Base-by-base conservation (phyloP, 2,113 vertebrate genomes). In the Zapus hudsonius region DNA sequence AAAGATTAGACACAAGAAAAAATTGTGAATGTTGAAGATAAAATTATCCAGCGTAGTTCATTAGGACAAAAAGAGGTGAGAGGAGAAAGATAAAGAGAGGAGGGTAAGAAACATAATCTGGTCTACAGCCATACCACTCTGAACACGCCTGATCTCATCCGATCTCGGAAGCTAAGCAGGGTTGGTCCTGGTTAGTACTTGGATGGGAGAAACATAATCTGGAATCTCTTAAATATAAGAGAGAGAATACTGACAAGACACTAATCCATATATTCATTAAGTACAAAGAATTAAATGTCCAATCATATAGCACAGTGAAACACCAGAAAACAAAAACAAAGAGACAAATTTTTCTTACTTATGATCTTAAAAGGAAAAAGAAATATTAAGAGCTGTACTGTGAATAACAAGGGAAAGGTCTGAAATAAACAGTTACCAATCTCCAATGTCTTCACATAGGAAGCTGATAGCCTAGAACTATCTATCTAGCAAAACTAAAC, bases 261-360 rank as follows among this genome's bases (percentile, higher is more conserved):
- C 16, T 25, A 82, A 73, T 19, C 38, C 33, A 86, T 2, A 64
- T 9, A 66, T 47, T 12, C 57, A 83, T 22, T 19, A 87, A 87
- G 15, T 31, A 5, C 57, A 73, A 83, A 92, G 10, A 88, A 91
- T 40, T 31, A 64, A 75, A 52, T 52, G 38, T 12, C n/a, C 61
- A 82, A 67, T 76, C n/a, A 90, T 1, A 67, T 1, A 67, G 33
- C 17, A 55, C 7, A 70, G 23, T 38, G 47, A 73, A 83, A 78
- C 33, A 92, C 80, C n/a, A 86, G 13, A 70, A 90, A 86, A 66
- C 33, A 92, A 90, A 90, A 57, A 83, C 22, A 89, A 72, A 67
- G 23, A 38, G 52, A 87, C 92, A 73, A 90, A 52, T 23, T 12
- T 74, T 55, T 1, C 31, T 52, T 36, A 61, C 42, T 47, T n/a